These are phyloP conservation scores for Cerastis rubricosa DNA, from an alignment of 2,888 invertebrate genomes.

Conservation along the genomic window DNA sequence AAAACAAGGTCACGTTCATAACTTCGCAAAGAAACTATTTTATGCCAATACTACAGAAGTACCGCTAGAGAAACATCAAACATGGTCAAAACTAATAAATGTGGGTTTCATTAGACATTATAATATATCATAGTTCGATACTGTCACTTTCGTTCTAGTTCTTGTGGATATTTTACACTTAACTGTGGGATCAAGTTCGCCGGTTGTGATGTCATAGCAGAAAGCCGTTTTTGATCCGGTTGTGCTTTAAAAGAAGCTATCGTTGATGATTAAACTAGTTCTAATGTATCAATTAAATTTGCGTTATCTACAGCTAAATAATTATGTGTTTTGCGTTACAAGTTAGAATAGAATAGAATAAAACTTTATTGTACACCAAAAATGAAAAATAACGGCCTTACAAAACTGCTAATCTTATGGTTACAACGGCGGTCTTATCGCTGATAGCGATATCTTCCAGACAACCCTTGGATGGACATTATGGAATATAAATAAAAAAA, in stretches of 20 bases:
- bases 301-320: neutral
- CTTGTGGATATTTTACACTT: slow-evolving; percentile 10
- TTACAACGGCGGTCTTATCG: no score
- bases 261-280: neutral
- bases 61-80: slow-evolving; percentile 40
- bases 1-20: slow-evolving; percentile 37
- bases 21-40: slow-evolving; percentile 20
- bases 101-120: slow-evolving; percentile 18
- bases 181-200: slow-evolving; percentile 12
- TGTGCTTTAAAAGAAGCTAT: neutral
- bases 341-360: no score
- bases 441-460: no score
- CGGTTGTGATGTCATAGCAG: neutral
- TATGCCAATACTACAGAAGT: slow-evolving; percentile 13
- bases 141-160: slow-evolving; percentile 42
- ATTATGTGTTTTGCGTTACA: neutral
- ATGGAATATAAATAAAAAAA: no score
- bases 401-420: no score
- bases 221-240: neutral
- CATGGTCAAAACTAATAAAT: slow-evolving; percentile 31
- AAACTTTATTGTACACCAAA: no score
- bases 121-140: neutral
- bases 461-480: no score
- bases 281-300: neutral
- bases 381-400: no score